A percentile compares a stretch with the other conserved stretches of the same genome.
These are phyloP conservation scores for Stomatorhinus ivindoensis DNA, from an alignment of 2,113 vertebrate species.

Conservation along the genomic window DNA sequence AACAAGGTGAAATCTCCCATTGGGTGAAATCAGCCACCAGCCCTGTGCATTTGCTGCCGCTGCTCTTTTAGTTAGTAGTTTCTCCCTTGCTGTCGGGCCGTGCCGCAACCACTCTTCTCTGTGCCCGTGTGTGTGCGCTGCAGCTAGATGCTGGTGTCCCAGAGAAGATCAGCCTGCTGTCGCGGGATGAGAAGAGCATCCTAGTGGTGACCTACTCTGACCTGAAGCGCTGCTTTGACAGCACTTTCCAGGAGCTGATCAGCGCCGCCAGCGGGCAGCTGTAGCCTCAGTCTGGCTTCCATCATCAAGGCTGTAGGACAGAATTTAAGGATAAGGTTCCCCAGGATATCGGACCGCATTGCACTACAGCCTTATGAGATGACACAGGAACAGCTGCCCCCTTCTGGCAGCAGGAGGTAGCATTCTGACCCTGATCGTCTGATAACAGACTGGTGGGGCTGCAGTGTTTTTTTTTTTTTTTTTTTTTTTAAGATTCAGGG, in stretches of 20 bases:
- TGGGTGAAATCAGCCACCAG: neutral
- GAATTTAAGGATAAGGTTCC: slow-evolving; percentile 47
- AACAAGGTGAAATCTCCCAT: slow-evolving; percentile 77
- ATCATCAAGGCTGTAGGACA: neutral
- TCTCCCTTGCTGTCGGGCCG: neutral
- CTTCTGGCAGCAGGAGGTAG: slow-evolving; percentile 67
- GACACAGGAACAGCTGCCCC: slow-evolving; percentile 52
- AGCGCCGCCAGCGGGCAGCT: slow-evolving; percentile 86
- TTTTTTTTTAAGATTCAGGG: slow-evolving; percentile 72
- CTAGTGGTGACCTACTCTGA: slow-evolving; percentile 98
- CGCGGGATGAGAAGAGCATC: slow-evolving; percentile 96
- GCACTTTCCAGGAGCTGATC: slow-evolving; percentile 98
- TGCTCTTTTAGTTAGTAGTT: neutral
- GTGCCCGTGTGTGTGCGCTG: neutral
- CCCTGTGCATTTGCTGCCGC: neutral
- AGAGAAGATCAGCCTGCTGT: slow-evolving; percentile 98
- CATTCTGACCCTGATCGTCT: slow-evolving; percentile 81
- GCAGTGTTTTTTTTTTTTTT: slow-evolving; percentile 55
- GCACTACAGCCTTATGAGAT: slow-evolving; percentile 75
- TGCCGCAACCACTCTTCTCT: neutral
- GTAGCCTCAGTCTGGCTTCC: slow-evolving; percentile 28
- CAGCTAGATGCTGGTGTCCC: slow-evolving; percentile 96
- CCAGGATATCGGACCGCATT: slow-evolving; percentile 73
- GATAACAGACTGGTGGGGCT: slow-evolving; percentile 60
- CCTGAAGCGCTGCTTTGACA: slow-evolving; percentile 98